phyloP scores from a whole-genome alignment of 2,113 vertebrate genomes.

The Crypturellus undulatus region DNA sequence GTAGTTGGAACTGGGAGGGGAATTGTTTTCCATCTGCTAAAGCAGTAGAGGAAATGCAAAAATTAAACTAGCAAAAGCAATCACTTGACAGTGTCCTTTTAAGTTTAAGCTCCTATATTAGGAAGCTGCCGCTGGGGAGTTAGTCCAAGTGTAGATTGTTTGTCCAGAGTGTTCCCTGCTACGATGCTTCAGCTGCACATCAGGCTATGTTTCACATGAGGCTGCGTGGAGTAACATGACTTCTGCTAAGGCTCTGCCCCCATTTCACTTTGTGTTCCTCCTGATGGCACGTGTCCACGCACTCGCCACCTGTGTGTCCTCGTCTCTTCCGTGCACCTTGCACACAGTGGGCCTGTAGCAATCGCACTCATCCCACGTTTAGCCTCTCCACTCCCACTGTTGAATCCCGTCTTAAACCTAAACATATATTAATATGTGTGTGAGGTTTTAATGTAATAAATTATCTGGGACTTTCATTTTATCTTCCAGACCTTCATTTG shows the following conservation, averaged over 20 bases:
- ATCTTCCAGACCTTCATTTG: not conserved
- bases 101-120: not conserved
- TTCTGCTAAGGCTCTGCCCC: not conserved
- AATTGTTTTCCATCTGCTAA: constrained; percentile 46
- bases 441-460: constrained; percentile 74
- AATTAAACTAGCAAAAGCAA: constrained; percentile 47
- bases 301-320: not conserved
- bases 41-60: constrained; percentile 50
- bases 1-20: constrained; percentile 22
- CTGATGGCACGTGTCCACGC: rapidly evolving
- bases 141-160: not conserved
- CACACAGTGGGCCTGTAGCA: not conserved
- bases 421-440: constrained; percentile 27
- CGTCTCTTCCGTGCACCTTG: not conserved
- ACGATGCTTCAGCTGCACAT: not conserved
- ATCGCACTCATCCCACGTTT: not conserved
- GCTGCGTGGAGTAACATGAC: not conserved
- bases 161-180: not conserved
- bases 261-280: not conserved
- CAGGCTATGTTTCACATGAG: not conserved
- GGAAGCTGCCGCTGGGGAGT: not conserved
- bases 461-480: constrained; percentile 24
- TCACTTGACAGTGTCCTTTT: constrained; percentile 31
- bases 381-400: not conserved
- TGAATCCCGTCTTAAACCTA: not conserved